These are phyloP conservation scores for Meles meles DNA, from an alignment of 2,113 vertebrate species.

Conservation along the genomic window DNA sequence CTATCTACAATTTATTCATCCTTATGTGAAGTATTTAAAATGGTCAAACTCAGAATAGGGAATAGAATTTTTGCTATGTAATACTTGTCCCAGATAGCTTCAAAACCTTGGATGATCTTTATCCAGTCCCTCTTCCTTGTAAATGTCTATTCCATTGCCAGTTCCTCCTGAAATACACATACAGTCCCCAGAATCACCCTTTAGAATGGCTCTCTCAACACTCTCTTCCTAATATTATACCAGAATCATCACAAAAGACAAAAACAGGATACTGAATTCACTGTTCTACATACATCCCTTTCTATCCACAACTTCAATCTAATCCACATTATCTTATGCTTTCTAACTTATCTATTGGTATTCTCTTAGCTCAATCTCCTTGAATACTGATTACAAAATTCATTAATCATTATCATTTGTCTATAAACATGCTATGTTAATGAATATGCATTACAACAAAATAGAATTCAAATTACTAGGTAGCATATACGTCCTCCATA, in stretches of 20 bases:
- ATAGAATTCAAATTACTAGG: not conserved
- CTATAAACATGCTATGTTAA: not conserved
- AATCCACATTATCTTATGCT: not conserved
- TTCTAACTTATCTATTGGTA: not conserved
- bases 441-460: not conserved
- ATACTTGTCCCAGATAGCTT: not conserved
- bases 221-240: not conserved
- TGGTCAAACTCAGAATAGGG: not conserved
- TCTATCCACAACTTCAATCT: not conserved
- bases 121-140: not conserved
- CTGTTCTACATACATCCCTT: not conserved
- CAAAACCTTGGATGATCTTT: not conserved
- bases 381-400: not conserved
- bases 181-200: not conserved
- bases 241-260: not conserved
- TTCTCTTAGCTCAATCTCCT: not conserved
- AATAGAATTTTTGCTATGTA: not conserved
- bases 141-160: not conserved
- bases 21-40: not conserved
- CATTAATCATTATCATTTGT: not conserved
- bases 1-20: not conserved
- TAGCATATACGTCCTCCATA: not conserved
- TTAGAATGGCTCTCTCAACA: not conserved
- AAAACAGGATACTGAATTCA: not conserved
- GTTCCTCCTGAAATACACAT: not conserved